Conservation (phyloP, 2,113 vertebrate species). For the Vombatus ursinus region DNA sequence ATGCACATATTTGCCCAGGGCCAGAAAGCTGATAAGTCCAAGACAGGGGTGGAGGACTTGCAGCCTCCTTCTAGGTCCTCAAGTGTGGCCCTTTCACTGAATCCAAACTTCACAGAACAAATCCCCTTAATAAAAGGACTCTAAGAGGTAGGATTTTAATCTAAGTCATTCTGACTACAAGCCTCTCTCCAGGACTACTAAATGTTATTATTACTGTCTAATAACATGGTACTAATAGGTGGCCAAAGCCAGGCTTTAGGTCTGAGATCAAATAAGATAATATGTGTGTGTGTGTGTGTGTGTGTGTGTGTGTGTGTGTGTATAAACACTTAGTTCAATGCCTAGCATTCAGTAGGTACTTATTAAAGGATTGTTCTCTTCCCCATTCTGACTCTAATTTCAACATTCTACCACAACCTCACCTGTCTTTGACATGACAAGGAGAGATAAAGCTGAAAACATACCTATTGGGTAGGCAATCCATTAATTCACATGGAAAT, state of each 20-base stretch:
- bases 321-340: too few species aligned
- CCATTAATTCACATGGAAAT: background rate
- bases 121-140: too few species aligned
- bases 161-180: background rate
- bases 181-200: background rate
- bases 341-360: background rate
- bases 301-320: too few species aligned
- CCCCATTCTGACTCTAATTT: background rate
- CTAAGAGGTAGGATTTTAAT: background rate
- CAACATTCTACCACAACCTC: background rate
- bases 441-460: background rate
- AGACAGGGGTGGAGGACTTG: too few species aligned
- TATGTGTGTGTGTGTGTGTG: too few species aligned
- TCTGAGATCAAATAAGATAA: too few species aligned
- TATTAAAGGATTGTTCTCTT: too few species aligned
- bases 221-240: background rate
- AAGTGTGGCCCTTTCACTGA: too few species aligned
- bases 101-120: too few species aligned
- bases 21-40: background rate
- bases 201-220: background rate
- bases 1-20: background rate
- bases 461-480: background rate
- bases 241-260: background rate
- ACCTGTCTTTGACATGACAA: background rate
- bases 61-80: too few species aligned